phyloP scores from a whole-genome alignment of 2,888 invertebrate genomes.

The Coleophora deauratella region DNA sequence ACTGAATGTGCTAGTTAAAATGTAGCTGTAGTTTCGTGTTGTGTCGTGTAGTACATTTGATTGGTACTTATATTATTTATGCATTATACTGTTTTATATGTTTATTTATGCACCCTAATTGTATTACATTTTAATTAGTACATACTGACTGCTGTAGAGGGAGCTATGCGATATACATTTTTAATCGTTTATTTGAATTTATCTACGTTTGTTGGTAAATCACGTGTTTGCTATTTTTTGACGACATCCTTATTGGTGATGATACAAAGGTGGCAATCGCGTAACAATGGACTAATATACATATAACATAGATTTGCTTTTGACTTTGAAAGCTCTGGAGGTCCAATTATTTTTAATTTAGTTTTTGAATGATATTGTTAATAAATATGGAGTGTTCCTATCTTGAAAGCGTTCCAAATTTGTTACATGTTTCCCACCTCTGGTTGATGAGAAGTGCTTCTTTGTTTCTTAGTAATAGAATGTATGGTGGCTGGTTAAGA shows the following conservation, averaged over 20 bases:
- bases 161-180: conserved; percentile 24
- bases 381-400: no score
- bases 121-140: conserved; percentile 61
- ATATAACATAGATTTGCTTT: no score
- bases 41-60: conserved; percentile 22
- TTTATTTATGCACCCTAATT: conserved; percentile 29
- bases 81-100: conserved; percentile 31
- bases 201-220: conserved; percentile 18
- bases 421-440: no score
- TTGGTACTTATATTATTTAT: conserved; percentile 31
- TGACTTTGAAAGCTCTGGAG: no score
- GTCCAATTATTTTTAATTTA: no score
- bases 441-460: no score
- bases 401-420: no score
- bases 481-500: no score
- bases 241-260: conserved; percentile 10
- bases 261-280: no score
- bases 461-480: no score
- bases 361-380: no score
- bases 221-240: conserved; percentile 35
- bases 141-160: conserved; percentile 32
- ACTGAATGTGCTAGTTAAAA: conserved; percentile 65
- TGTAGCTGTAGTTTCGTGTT: conserved; percentile 44
- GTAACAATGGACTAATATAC: no score
- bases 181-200: conserved; percentile 16